A percentile compares a stretch with the other conserved stretches of the same genome.
Conservation (phyloP, 2,888 invertebrate species). For the Chrysolina oricalcia region DNA sequence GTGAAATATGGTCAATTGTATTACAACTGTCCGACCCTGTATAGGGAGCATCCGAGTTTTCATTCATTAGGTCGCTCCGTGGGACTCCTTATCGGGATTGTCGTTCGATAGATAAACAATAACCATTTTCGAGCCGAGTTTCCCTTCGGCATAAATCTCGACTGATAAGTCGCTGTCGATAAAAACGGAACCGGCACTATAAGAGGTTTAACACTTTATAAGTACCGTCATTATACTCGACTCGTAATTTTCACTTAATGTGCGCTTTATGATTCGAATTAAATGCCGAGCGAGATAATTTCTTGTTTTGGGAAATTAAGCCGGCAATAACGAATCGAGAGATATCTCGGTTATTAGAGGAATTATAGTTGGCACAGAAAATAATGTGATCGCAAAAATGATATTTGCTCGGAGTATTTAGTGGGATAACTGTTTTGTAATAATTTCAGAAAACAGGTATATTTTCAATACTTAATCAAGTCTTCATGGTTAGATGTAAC, state of each 20-base stretch:
- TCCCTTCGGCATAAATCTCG: constrained; percentile 52
- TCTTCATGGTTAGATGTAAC: no score
- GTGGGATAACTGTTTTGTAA: no score
- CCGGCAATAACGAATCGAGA: constrained; percentile 43
- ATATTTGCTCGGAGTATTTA: neutral
- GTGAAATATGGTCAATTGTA: no score
- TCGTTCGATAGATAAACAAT: constrained; percentile 50
- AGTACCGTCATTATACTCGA: constrained; percentile 50
- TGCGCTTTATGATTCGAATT: constrained; percentile 52
- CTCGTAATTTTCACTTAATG: constrained; percentile 53
- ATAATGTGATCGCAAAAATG: neutral
- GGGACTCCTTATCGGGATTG: constrained; percentile 40
- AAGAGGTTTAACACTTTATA: constrained; percentile 53
- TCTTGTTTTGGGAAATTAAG: constrained; percentile 52
- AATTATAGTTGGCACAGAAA: constrained; percentile 15
- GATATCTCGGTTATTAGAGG: constrained; percentile 32
- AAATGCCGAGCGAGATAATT: constrained; percentile 46
- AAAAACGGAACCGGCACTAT: constrained; percentile 54
- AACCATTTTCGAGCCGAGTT: constrained; percentile 54
- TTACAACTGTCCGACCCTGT: neutral
- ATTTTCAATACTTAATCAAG: no score
- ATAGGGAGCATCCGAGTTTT: constrained; percentile 1
- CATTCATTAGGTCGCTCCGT: constrained; percentile 44
- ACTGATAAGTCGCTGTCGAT: constrained; percentile 52
- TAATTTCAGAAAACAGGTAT: no score